Percentiles rank a stretch among this genome's conserved stretches.
Evolutionary conservation across 92 coral and sea anemone genomes (phyloP).

Genomic region (Montipora capitata): DNA sequence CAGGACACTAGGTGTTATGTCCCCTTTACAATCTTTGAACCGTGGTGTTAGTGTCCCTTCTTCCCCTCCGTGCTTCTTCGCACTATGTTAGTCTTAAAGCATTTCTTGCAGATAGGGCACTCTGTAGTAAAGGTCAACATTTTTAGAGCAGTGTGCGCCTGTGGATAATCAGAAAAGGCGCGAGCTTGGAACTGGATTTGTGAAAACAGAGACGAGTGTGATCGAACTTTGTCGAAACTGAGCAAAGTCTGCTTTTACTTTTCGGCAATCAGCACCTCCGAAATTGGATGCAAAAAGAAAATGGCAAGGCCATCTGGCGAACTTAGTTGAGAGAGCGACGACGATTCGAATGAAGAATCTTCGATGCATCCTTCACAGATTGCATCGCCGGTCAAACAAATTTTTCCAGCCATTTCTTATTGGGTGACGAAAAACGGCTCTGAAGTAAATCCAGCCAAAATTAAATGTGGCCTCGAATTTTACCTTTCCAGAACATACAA

Average conservation of each 20-base stretch:
- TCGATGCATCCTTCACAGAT: not conserved
- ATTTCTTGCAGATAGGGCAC: not conserved
- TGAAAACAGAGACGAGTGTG: too few species aligned
- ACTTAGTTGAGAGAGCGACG: not conserved
- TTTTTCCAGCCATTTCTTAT: not conserved
- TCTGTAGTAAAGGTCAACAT: not conserved
- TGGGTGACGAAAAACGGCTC: not conserved
- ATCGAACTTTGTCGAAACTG: too few species aligned
- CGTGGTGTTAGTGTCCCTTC: not conserved
- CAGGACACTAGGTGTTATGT: not conserved
- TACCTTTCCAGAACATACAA: not conserved
- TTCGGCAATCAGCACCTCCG: too few species aligned
- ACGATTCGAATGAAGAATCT: not conserved
- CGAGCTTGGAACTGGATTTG: too few species aligned
- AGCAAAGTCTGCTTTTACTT: too few species aligned
- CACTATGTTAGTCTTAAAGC: not conserved
- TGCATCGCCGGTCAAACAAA: not conserved
- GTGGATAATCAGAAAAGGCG: too few species aligned
- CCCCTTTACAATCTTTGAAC: conserved; percentile 2
- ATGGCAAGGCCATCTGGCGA: too few species aligned
- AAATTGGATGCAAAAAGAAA: too few species aligned
- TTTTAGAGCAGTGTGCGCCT: not conserved
- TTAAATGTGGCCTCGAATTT: not conserved
- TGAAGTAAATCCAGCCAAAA: not conserved
- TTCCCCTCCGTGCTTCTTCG: not conserved